Conservation (phyloP, 2,797 vertebrate genomes). For the Anas georgica region DNA sequence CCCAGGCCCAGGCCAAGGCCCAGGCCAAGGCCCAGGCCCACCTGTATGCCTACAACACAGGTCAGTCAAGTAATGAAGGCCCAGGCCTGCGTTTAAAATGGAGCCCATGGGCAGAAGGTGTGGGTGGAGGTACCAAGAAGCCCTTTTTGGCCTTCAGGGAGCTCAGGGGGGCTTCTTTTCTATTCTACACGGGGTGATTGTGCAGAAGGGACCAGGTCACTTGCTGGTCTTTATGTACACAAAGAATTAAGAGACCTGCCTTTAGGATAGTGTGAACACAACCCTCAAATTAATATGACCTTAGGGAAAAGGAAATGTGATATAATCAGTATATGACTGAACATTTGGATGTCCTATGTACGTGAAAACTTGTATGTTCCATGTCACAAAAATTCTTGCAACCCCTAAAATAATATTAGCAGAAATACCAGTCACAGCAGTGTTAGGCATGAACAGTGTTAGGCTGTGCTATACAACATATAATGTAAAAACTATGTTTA, state of each 20-base stretch:
- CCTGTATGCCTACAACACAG: fast-evolving
- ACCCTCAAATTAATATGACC: not conserved
- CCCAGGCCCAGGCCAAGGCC: not conserved
- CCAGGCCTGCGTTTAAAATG: fast-evolving
- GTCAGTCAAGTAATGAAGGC: fast-evolving
- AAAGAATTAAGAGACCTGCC: not conserved
- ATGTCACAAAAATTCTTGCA: not conserved
- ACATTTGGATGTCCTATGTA: not conserved
- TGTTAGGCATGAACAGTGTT: not conserved
- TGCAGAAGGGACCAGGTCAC: fast-evolving
- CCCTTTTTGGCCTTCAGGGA: not conserved
- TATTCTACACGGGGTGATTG: fast-evolving
- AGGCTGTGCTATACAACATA: not conserved
- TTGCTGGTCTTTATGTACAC: fast-evolving
- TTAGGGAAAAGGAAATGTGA: not conserved
- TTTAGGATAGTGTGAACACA: not conserved
- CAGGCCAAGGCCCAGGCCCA: not conserved
- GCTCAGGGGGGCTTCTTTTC: not conserved
- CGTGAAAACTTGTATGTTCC: not conserved
- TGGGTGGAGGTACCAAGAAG: too few relatives aligned
- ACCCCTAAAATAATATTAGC: not conserved
- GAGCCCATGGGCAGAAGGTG: fast-evolving
- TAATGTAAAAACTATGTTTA: not conserved
- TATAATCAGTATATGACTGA: not conserved
- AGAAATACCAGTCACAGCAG: not conserved